phyloP scores from a whole-genome alignment of 2,113 vertebrate genomes.

The Ophiodon elongatus region DNA sequence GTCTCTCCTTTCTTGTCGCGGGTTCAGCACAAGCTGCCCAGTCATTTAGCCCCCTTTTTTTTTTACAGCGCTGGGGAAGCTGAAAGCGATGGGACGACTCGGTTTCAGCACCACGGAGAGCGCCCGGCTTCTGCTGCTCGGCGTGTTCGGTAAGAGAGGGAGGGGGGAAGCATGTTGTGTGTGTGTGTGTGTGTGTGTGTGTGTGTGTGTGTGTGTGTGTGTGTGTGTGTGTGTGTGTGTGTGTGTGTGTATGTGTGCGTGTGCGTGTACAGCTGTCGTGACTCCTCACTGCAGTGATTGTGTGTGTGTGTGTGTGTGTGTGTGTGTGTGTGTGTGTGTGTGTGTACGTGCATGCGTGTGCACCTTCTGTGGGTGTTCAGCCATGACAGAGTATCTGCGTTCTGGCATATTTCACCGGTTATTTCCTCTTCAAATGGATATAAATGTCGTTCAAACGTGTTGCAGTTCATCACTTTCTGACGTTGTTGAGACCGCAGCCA shows the following conservation, averaged over 20 bases:
- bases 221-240: constrained; percentile 5
- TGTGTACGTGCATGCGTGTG: background rate
- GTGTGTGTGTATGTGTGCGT: constrained; percentile 8
- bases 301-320: constrained; percentile 20
- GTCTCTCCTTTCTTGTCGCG: constrained; percentile 49
- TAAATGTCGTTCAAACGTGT: constrained; percentile 1
- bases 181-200: constrained; percentile 2
- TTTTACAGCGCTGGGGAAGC: constrained; percentile 55
- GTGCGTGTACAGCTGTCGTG: constrained; percentile 37
- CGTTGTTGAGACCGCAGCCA: constrained; percentile 30
- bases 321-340: constrained; percentile 29
- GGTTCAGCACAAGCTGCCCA: constrained; percentile 60
- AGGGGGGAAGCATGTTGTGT: constrained; percentile 8
- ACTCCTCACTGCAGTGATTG: constrained; percentile 36
- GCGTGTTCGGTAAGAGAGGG: constrained; percentile 74
- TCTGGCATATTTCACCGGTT: constrained; percentile 1
- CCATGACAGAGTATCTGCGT: background rate
- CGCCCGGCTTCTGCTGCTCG: constrained; percentile 69
- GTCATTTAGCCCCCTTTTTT: constrained; percentile 30
- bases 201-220: constrained; percentile 28
- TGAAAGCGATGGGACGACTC: constrained; percentile 72
- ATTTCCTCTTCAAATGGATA: background rate
- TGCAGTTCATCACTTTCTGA: constrained; percentile 38
- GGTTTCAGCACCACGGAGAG: constrained; percentile 83
- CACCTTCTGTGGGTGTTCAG: background rate